A percentile compares a stretch with the other conserved stretches of the same genome.
Conservation (phyloP, 2,797 vertebrate genomes). For the Urocyon cinereoargenteus region DNA sequence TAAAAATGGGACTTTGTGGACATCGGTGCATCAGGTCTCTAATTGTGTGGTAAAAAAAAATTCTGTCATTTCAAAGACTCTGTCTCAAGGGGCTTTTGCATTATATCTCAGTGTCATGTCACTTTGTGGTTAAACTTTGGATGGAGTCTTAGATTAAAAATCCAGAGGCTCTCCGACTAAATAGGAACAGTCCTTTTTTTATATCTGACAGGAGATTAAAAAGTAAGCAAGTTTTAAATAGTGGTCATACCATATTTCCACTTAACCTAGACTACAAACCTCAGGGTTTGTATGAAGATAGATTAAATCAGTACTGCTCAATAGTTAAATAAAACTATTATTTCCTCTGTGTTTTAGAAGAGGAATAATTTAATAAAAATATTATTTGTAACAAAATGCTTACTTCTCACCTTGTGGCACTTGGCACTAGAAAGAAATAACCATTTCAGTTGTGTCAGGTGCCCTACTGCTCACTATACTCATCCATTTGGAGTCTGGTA, state of each 20-base stretch:
- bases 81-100: not conserved
- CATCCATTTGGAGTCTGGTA: not conserved
- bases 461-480: not conserved
- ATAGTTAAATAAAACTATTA: not conserved
- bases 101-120: not conserved
- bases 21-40: not conserved
- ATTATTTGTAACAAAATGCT: not conserved
- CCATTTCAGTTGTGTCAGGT: not conserved
- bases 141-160: not conserved
- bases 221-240: conserved; percentile 4
- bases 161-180: not conserved
- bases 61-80: not conserved
- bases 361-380: no score
- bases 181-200: not conserved
- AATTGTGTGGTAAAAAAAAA: not conserved
- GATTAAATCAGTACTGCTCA: not conserved
- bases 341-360: no score
- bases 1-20: not conserved
- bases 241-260: not conserved
- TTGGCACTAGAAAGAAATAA: not conserved
- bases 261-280: not conserved
- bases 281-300: not conserved
- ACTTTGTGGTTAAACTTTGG: not conserved
- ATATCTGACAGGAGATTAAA: not conserved
- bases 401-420: not conserved